Evolutionary conservation across 1,140 invertebrate species (phyloP).

Genomic region (Drosophila parabipectinata): DNA sequence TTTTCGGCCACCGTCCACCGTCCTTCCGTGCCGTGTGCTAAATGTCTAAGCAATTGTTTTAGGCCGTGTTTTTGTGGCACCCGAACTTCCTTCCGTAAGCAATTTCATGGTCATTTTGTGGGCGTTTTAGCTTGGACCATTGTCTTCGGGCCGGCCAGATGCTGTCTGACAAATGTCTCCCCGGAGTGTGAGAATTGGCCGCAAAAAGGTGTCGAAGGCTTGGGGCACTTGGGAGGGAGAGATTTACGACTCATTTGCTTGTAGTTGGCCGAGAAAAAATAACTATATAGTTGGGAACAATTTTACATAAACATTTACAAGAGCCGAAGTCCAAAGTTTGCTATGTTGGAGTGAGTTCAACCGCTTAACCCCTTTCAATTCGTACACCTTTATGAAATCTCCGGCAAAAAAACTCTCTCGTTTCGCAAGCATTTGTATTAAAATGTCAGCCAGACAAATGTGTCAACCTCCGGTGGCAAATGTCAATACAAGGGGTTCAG

Average conservation of each 20-base stretch:
- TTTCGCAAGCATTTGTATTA: constrained; percentile 67
- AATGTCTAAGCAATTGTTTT: constrained; percentile 66
- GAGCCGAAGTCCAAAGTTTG: constrained; percentile 16
- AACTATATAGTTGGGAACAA: constrained; percentile 24
- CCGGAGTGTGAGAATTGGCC: not conserved
- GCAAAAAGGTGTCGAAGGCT: constrained; percentile 30
- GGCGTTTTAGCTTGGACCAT: constrained; percentile 68
- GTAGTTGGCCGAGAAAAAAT: not conserved
- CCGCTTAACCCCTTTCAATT: constrained; percentile 32
- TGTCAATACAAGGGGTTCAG: constrained; percentile 65
- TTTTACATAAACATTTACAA: constrained; percentile 41
- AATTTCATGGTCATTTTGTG: constrained; percentile 81
- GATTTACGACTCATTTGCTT: constrained; percentile 26
- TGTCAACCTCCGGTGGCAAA: constrained; percentile 53
- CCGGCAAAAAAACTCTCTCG: constrained; percentile 43
- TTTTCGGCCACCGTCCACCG: not conserved
- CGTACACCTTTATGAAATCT: constrained; percentile 27
- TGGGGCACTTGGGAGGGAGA: not conserved
- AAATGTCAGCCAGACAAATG: constrained; percentile 60
- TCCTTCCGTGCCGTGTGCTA: constrained; percentile 23
- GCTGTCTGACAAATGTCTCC: constrained; percentile 6
- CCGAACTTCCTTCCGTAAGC: constrained; percentile 76
- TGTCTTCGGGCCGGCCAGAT: constrained; percentile 53
- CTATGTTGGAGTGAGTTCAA: not conserved
- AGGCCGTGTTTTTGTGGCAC: constrained; percentile 77